These are phyloP conservation scores for Botia kubotai DNA, from an alignment of 2,797 vertebrate species.

Conservation along the genomic window DNA sequence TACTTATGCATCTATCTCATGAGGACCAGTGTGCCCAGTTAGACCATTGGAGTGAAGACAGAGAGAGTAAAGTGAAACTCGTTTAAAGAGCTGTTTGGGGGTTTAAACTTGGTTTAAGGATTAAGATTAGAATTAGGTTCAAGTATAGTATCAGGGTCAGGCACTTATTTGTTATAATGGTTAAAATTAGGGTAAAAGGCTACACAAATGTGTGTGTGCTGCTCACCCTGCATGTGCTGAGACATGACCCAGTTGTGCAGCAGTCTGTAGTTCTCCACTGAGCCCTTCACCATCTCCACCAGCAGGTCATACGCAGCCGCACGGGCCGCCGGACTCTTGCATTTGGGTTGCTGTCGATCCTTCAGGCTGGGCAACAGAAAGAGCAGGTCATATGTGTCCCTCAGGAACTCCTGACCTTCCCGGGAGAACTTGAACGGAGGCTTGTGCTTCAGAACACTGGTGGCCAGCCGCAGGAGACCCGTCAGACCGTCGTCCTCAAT, in stretches of 20 bases:
- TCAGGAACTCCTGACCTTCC: conserved; percentile 96
- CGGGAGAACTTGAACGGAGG: conserved; percentile 97
- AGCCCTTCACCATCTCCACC: conserved; percentile 97
- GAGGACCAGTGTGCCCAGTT: too few species aligned
- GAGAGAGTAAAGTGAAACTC: too few species aligned
- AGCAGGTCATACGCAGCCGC: conserved; percentile 97
- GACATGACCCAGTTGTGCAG: conserved; percentile 99
- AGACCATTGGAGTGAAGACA: too few species aligned
- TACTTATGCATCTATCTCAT: too few species aligned
- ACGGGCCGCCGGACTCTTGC: conserved; percentile 94
- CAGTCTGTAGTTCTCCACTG: conserved; percentile 95
- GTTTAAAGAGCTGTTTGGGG: background rate
- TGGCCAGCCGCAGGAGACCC: conserved; percentile 90
- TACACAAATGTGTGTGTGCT: background rate
- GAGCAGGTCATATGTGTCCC: conserved; percentile 94
- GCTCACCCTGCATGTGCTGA: conserved; percentile 98
- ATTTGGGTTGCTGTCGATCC: conserved; percentile 94
- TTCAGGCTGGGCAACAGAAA: conserved; percentile 96
- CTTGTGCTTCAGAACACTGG: conserved; percentile 97
- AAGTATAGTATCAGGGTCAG: too few species aligned
- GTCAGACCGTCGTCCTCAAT: conserved; percentile 96
- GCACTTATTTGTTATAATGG: too few species aligned
- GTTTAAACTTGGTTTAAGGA: background rate
- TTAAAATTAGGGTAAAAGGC: too few species aligned
- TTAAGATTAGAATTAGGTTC: too few species aligned